Evolutionary conservation across 2,113 vertebrate genomes (phyloP).

Genomic region (Brachypodius melanocephalos): DNA sequence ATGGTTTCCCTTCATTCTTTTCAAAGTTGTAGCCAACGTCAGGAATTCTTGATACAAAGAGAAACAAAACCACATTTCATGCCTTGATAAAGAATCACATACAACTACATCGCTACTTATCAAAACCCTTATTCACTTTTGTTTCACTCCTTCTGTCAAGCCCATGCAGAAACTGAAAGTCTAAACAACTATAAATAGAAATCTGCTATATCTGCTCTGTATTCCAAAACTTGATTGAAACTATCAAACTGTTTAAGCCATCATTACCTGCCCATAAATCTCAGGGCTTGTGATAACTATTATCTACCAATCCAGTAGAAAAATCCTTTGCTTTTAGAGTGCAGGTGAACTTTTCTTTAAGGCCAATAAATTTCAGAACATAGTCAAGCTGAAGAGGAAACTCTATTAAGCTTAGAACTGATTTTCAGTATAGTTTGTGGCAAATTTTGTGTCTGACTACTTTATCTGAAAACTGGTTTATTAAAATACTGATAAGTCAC

Average conservation of each 20-base stretch:
- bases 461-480: background rate
- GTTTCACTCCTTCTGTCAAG: background rate
- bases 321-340: background rate
- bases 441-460: background rate
- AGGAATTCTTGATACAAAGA: constrained; percentile 77
- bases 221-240: background rate
- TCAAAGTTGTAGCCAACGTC: constrained; percentile 84
- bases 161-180: background rate
- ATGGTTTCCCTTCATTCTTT: constrained; percentile 83
- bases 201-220: background rate
- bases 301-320: background rate
- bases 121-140: background rate
- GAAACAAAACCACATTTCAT: background rate
- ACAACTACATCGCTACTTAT: background rate
- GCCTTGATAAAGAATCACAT: background rate
- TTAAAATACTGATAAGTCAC: background rate
- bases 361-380: background rate
- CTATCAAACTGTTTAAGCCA: background rate
- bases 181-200: background rate
- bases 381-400: background rate
- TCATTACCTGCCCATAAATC: background rate
- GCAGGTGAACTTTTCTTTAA: background rate
- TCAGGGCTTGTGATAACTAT: background rate
- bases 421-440: background rate
- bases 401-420: background rate